Percentiles rank a stretch among this genome's conserved stretches.
These are phyloP conservation scores for Silurus lanzhouensis DNA, from an alignment of 2,797 vertebrate genomes.

Conservation along the genomic window DNA sequence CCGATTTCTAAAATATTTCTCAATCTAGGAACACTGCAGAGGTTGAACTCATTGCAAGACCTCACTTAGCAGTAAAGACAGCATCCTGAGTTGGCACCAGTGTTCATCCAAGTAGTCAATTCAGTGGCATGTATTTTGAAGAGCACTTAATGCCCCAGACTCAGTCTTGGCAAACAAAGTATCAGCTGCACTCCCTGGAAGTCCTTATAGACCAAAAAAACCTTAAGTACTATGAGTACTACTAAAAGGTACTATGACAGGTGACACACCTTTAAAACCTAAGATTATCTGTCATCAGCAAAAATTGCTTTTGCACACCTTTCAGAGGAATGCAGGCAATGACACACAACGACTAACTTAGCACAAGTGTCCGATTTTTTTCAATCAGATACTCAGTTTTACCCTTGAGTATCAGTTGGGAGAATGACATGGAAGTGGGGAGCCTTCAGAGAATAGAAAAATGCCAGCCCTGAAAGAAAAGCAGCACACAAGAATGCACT, in stretches of 20 bases:
- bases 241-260: background rate
- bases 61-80: background rate
- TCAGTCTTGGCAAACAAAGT: background rate
- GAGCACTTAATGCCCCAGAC: background rate
- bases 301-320: constrained; percentile 18
- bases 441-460: background rate
- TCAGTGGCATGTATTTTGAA: background rate
- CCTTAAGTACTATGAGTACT: too few relatives aligned
- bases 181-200: background rate
- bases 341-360: background rate
- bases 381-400: background rate
- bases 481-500: constrained; percentile 9
- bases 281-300: background rate
- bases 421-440: background rate
- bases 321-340: constrained; percentile 15
- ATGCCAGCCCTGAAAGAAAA: background rate
- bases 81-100: background rate
- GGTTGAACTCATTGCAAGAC: background rate
- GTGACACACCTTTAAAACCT: constrained; percentile 9
- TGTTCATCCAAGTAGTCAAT: background rate
- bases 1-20: background rate
- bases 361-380: background rate
- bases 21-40: background rate
- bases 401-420: background rate
- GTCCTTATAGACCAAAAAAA: too few relatives aligned